Evolutionary conservation across 2,888 invertebrate genomes (phyloP), one percentile per base, ranked within the genome.

Genomic region (Melikaiella ostensackeni): DNA sequence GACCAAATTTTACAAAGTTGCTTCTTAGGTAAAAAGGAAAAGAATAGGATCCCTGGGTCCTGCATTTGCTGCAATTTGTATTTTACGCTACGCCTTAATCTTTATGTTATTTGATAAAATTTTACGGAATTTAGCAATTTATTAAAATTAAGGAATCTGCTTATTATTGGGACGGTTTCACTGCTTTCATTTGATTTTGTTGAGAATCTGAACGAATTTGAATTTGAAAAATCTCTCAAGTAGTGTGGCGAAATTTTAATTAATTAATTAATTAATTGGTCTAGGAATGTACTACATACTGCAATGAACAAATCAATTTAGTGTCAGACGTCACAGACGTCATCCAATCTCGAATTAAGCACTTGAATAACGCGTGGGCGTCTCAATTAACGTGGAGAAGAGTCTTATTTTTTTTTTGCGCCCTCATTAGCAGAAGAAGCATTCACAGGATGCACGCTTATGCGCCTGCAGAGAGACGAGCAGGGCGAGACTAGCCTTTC

Each of bases 371-470:
- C n/a, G 70, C 70, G 70, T 70, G 30, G 50, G 50, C 50, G 50
- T 27, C 33, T 70, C 70, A 70, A 70, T 70, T 70, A 70, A 70
- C 50, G n/a, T 30, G n/a, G 13, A 50, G 30, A 50, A 30, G n/a
- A 70, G 70, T 70, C n/a, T 70, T 70, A 50, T 70, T 70, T 6
- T 66, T 70, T 50, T 64, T 64, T 42, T 50, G 19, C 11, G n/a
- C 50, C 27, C 50, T 50, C 70, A 70, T 70, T 70, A 70, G 50
- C 70, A 33, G 46, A 46, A 46, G 50, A 50, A 70, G 30, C 50
- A 16, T 30, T 19, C 5, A 70, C 27, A 66, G 42, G 46, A 46
- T 66, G 19, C 21, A 66, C 46, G 66, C 50, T 50, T 50, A 70
- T 46, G 66, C 66, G 66, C 66, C 50, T 50, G 19, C 16, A 4